A percentile compares a stretch with the other conserved stretches of the same genome.
Conservation (phyloP, 2,888 invertebrate genomes). For the Sthenelais limicola region DNA sequence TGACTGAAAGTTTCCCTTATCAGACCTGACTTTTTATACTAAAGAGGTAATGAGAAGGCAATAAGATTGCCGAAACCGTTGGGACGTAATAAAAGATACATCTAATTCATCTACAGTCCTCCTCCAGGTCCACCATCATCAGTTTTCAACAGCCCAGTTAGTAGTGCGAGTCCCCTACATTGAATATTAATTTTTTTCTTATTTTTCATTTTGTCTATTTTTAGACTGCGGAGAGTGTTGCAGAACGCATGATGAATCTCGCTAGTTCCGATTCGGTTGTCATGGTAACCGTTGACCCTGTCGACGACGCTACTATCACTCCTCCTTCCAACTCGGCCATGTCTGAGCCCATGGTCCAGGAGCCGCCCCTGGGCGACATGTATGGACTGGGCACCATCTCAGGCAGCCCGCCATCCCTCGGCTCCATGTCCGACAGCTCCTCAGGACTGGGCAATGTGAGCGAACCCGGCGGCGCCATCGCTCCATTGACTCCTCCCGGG, state of each 20-base stretch:
- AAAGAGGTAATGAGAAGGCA: too few relatives aligned
- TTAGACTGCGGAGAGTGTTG: slow-evolving; percentile 90
- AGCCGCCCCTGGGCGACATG: slow-evolving; percentile 20
- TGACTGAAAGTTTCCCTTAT: too few relatives aligned
- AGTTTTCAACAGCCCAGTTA: too few relatives aligned
- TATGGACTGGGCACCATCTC: slow-evolving; percentile 32
- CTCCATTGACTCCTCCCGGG: slow-evolving; percentile 24
- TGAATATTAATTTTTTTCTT: too few relatives aligned
- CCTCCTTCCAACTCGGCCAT: background rate
- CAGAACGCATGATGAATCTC: slow-evolving; percentile 85
- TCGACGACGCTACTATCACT: slow-evolving; percentile 52
- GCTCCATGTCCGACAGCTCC: slow-evolving; percentile 20
- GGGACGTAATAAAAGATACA: too few relatives aligned
- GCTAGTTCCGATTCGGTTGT: slow-evolving; percentile 57
- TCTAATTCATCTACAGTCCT: too few relatives aligned
- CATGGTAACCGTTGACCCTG: slow-evolving; percentile 62
- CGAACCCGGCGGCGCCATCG: slow-evolving; percentile 11
- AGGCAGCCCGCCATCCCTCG: slow-evolving; percentile 23
- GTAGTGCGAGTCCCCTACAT: too few relatives aligned
- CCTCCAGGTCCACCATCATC: too few relatives aligned
- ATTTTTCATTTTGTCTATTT: slow-evolving; percentile 44
- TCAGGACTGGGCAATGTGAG: slow-evolving; percentile 23
- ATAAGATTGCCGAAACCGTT: too few relatives aligned
- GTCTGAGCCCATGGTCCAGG: slow-evolving; percentile 28
- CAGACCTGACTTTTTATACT: too few relatives aligned